phyloP scores from a whole-genome alignment of 2,797 vertebrate species.

The Choloepus didactylus region DNA sequence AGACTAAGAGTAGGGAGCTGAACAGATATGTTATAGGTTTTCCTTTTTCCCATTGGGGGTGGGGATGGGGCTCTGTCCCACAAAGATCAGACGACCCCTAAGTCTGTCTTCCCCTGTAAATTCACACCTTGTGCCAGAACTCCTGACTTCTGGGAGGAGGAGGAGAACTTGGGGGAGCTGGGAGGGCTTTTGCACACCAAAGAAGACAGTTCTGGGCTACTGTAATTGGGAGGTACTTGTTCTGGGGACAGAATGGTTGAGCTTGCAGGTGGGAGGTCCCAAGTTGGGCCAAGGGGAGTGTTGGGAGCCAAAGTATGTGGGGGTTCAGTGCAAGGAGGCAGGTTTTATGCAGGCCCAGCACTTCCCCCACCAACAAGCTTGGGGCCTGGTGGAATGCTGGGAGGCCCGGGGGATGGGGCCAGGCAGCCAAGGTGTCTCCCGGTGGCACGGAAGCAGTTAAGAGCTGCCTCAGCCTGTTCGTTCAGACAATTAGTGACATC shows the following conservation, averaged over 20 bases:
- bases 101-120: neutral
- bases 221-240: slow-evolving; percentile 21
- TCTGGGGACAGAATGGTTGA: slow-evolving; percentile 58
- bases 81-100: neutral
- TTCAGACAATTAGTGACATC: slow-evolving; percentile 91
- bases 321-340: slow-evolving; percentile 66
- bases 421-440: slow-evolving; percentile 81
- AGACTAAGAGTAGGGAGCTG: slow-evolving; percentile 3
- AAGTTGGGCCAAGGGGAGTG: slow-evolving; percentile 65
- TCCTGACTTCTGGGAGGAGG: neutral
- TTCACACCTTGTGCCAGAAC: neutral
- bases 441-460: slow-evolving; percentile 88
- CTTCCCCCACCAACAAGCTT: slow-evolving; percentile 35
- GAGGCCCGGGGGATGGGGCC: slow-evolving; percentile 77
- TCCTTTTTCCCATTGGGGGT: neutral
- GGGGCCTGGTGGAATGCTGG: slow-evolving; percentile 73
- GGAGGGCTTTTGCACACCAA: neutral
- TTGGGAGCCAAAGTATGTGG: slow-evolving; percentile 66
- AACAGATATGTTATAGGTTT: neutral
- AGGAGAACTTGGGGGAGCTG: neutral
- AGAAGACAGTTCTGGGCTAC: neutral
- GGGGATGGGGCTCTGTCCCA: neutral
- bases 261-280: slow-evolving; percentile 75
- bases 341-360: slow-evolving; percentile 64
- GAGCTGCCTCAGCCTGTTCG: slow-evolving; percentile 88